Evolutionary conservation across 2,113 vertebrate genomes (phyloP).

Genomic region (Rutilus rutilus): DNA sequence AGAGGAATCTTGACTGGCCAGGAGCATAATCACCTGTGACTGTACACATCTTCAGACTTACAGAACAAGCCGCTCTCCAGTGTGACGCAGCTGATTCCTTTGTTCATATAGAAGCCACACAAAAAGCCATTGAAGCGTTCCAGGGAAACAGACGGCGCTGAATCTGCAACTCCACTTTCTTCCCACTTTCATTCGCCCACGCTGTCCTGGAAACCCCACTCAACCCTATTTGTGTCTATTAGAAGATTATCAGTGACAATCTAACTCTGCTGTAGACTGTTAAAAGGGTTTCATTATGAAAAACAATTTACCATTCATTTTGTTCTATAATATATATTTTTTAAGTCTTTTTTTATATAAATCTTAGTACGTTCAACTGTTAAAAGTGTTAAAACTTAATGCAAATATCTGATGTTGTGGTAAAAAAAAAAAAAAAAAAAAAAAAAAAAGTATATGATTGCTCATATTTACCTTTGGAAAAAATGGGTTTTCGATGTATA

Average conservation of each 20-base stretch:
- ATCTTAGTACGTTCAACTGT: too few relatives aligned
- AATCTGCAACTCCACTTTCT: slow-evolving; percentile 65
- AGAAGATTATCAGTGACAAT: neutral
- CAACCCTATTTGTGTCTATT: slow-evolving; percentile 66
- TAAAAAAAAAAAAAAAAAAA: too few relatives aligned
- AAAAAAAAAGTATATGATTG: too few relatives aligned
- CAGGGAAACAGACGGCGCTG: slow-evolving; percentile 62
- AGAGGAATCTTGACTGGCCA: neutral
- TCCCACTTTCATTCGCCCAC: neutral
- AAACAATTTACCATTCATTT: neutral
- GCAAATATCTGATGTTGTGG: too few relatives aligned
- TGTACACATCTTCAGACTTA: slow-evolving; percentile 27
- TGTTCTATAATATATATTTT: too few relatives aligned
- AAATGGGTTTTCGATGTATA: neutral
- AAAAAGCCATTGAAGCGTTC: slow-evolving; percentile 70
- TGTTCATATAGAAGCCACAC: slow-evolving; percentile 63
- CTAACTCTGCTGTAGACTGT: neutral
- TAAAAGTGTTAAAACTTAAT: too few relatives aligned
- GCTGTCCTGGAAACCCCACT: slow-evolving; percentile 60
- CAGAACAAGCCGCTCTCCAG: slow-evolving; percentile 29
- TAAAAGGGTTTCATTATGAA: neutral
- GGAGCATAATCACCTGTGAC: slow-evolving; percentile 6
- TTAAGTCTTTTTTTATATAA: too few relatives aligned
- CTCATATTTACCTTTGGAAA: neutral
- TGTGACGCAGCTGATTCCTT: slow-evolving; percentile 43